phyloP scores from a whole-genome alignment of 2,888 invertebrate genomes.

The Heliconius ismenius region DNA sequence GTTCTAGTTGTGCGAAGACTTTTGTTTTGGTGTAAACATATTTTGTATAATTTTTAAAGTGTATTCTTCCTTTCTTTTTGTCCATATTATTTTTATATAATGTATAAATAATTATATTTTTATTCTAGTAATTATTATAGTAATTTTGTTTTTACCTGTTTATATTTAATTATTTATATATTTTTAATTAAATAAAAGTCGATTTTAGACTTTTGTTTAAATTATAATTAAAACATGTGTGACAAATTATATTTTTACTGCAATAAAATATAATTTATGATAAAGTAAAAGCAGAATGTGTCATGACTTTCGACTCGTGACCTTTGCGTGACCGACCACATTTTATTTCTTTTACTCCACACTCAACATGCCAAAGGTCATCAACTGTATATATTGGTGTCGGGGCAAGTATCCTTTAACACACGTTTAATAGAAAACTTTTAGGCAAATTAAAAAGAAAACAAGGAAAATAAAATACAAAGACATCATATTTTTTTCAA shows the following conservation, averaged over 20 bases:
- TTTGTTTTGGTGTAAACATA: slow-evolving; percentile 34
- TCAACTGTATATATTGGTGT: not conserved
- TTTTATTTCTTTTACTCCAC: not conserved
- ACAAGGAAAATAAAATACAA: too few species aligned
- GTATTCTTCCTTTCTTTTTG: not conserved
- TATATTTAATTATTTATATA: too few species aligned
- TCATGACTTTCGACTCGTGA: not conserved
- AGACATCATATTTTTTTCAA: too few species aligned
- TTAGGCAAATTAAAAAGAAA: too few species aligned
- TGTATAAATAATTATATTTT: too few species aligned
- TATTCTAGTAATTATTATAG: too few species aligned
- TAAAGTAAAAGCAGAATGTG: slow-evolving; percentile 5
- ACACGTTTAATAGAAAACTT: too few species aligned
- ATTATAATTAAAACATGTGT: not conserved
- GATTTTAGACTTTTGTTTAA: not conserved
- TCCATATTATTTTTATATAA: not conserved
- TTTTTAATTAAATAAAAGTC: too few species aligned
- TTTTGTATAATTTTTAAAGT: not conserved
- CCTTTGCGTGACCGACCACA: slow-evolving; percentile 12
- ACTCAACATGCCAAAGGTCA: slow-evolving; percentile 8
- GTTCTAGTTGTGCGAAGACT: slow-evolving; percentile 31
- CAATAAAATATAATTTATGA: slow-evolving; percentile 2
- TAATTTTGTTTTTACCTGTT: too few species aligned
- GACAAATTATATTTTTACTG: not conserved
- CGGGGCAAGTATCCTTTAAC: too few species aligned